Percentiles rank a stretch among this genome's conserved stretches.
Conservation (phyloP, 2,888 invertebrate genomes). For the Drosophila subquinaria region DNA sequence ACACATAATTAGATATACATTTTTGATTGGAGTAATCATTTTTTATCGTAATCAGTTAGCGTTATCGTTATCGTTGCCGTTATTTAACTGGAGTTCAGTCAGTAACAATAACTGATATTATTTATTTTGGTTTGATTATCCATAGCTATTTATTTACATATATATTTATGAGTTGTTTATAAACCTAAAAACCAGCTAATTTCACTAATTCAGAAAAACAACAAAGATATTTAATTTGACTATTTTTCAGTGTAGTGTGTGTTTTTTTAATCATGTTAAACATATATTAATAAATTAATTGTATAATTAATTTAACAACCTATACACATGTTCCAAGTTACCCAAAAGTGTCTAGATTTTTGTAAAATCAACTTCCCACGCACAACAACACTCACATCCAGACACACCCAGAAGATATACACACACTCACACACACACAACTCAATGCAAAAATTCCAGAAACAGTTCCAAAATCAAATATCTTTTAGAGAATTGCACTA, state of each 20-base stretch:
- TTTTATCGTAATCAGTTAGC: constrained; percentile 60
- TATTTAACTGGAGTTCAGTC: constrained; percentile 72
- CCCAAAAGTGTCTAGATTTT: constrained; percentile 52
- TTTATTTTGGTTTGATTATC: constrained; percentile 71
- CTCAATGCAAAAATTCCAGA: constrained; percentile 33
- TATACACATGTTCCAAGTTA: constrained; percentile 83
- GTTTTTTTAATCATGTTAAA: constrained; percentile 63
- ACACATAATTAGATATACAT: constrained; percentile 19
- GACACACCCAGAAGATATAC: constrained; percentile 57
- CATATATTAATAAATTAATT: constrained; percentile 51
- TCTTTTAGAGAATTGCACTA: constrained; percentile 41
- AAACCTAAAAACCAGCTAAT: constrained; percentile 71
- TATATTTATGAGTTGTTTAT: constrained; percentile 61
- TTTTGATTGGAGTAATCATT: constrained; percentile 55
- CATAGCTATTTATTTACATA: constrained; percentile 36
- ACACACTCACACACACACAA: constrained; percentile 44
- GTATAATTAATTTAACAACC: constrained; percentile 72
- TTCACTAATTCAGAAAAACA: constrained; percentile 71
- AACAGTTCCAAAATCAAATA: constrained; percentile 32
- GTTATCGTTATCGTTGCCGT: constrained; percentile 68
- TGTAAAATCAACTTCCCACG: constrained; percentile 59
- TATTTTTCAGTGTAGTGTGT: constrained; percentile 81
- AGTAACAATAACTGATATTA: constrained; percentile 66
- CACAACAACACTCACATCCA: constrained; percentile 69
- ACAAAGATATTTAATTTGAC: constrained; percentile 42